Conservation (phyloP, 2,113 vertebrate species). For the Colossoma macropomum region DNA sequence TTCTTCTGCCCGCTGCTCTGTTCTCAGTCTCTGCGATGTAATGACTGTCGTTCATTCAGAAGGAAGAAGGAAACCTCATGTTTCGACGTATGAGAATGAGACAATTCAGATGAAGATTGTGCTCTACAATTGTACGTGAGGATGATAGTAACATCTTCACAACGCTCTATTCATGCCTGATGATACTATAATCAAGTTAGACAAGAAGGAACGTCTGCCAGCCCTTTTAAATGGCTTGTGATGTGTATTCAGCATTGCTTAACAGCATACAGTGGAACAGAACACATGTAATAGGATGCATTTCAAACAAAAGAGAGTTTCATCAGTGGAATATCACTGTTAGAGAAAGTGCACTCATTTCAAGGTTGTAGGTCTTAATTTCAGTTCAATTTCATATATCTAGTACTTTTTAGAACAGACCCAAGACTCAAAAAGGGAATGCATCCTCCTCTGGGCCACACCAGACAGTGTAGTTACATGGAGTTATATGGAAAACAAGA, state of each 20-base stretch:
- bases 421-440: no score
- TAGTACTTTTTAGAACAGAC: no score
- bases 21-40: slow-evolving; percentile 22
- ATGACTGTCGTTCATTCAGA: slow-evolving; percentile 31
- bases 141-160: slow-evolving; percentile 16
- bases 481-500: no score
- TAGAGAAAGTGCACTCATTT: not conserved
- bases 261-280: not conserved
- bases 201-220: not conserved
- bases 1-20: slow-evolving; percentile 58
- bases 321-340: not conserved
- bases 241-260: not conserved
- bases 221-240: not conserved
- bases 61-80: slow-evolving; percentile 9
- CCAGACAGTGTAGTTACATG: no score
- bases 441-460: no score
- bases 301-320: no score
- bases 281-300: not conserved
- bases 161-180: slow-evolving; percentile 8
- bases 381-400: no score
- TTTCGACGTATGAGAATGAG: not conserved
- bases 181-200: not conserved
- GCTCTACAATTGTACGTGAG: not conserved
- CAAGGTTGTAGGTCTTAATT: no score
- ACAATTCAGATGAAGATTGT: slow-evolving; percentile 4